Evolutionary conservation across 2,797 vertebrate genomes (phyloP).

Genomic region (Hyperoplus lanceolatus): DNA sequence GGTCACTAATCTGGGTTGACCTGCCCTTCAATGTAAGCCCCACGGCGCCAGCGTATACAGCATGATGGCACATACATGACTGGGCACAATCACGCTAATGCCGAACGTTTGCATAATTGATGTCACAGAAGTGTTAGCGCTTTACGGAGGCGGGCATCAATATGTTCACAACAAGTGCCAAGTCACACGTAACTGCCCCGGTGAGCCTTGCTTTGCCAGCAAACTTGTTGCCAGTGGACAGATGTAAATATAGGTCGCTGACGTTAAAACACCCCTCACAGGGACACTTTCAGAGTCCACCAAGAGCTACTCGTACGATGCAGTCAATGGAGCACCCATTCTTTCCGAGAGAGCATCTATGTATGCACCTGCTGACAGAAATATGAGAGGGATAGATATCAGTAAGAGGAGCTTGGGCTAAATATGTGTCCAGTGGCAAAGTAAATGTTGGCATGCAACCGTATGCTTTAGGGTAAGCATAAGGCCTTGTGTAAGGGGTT

Average conservation of each 20-base stretch:
- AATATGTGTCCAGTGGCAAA: constrained; percentile 19
- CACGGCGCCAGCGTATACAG: constrained; percentile 34
- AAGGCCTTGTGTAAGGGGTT: background rate
- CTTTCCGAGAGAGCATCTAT: constrained; percentile 51
- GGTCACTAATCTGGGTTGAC: constrained; percentile 75
- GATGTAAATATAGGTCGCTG: constrained; percentile 66
- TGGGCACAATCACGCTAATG: constrained; percentile 49
- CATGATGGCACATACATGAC: constrained; percentile 55
- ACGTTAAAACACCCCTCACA: constrained; percentile 34
- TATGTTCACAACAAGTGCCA: constrained; percentile 46
- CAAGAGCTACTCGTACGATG: constrained; percentile 37
- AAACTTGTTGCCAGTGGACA: constrained; percentile 41
- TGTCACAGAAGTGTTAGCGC: constrained; percentile 41
- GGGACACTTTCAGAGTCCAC: constrained; percentile 27
- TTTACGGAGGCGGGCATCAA: constrained; percentile 45
- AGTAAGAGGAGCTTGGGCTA: constrained; percentile 31
- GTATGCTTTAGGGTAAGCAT: background rate
- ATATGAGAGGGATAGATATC: constrained; percentile 42
- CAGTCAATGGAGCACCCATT: constrained; percentile 42
- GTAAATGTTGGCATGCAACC: constrained; percentile 8
- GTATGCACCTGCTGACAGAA: constrained; percentile 60
- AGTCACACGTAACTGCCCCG: constrained; percentile 37
- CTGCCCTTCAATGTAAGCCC: constrained; percentile 48
- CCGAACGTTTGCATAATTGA: constrained; percentile 42
- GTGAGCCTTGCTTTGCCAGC: constrained; percentile 27